phyloP scores from a whole-genome alignment of 2,888 invertebrate species.

The Ellobium chinense region DNA sequence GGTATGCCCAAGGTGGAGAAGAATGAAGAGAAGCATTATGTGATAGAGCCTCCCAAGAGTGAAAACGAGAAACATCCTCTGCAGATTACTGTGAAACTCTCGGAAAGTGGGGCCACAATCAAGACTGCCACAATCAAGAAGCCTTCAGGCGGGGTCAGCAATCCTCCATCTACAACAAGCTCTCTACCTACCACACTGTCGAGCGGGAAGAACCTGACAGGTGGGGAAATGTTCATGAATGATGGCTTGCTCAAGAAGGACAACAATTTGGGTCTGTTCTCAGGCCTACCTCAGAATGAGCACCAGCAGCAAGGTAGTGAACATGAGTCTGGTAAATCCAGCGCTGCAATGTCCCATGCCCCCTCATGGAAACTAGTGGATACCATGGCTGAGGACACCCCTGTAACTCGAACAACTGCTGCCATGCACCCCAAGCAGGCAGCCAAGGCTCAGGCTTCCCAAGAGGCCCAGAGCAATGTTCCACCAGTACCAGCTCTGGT shows the following conservation, averaged over 20 bases:
- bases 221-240: neutral
- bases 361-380: slow-evolving; percentile 43
- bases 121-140: slow-evolving; percentile 39
- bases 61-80: slow-evolving; percentile 35
- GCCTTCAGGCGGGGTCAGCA: neutral
- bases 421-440: slow-evolving; percentile 37
- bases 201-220: neutral
- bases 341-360: slow-evolving; percentile 25
- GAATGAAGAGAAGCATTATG: slow-evolving; percentile 46
- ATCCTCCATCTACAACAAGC: neutral
- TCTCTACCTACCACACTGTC: neutral
- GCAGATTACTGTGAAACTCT: slow-evolving; percentile 36
- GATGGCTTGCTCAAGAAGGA: slow-evolving; percentile 6
- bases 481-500: slow-evolving; percentile 31
- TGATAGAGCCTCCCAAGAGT: slow-evolving; percentile 30
- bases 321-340: slow-evolving; percentile 6
- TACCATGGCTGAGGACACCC: slow-evolving; percentile 37
- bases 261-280: slow-evolving; percentile 28
- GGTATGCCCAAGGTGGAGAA: slow-evolving; percentile 36
- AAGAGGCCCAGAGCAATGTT: slow-evolving; percentile 17
- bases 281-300: slow-evolving; percentile 40
- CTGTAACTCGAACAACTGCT: neutral
- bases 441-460: slow-evolving; percentile 36
- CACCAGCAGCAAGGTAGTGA: slow-evolving; percentile 6
- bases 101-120: slow-evolving; percentile 43